Base-by-base conservation (phyloP, 2,797 vertebrate genomes). In the Paguma larvata region DNA sequence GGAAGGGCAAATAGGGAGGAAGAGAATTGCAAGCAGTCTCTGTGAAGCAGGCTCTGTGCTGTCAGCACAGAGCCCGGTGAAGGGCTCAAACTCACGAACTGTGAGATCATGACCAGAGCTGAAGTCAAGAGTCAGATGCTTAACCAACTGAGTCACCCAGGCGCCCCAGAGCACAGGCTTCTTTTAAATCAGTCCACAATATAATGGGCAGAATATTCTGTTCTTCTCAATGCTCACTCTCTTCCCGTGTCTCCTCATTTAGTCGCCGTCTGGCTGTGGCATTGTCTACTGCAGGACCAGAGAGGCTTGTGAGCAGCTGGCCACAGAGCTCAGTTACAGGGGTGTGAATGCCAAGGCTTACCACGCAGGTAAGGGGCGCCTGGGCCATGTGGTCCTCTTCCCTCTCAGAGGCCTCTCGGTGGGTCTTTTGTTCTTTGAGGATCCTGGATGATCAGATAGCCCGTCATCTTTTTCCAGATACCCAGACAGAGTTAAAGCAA, bases 221-320 rank as follows among this genome's bases (percentile, higher is more conserved):
- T 46, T 70, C 56, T 59, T 86, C 51, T 9, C 91, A 41, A 6
- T 9, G 6, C 46, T 63, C 41, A 12, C 78, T 86, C 94, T 97
- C 53, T 97, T 46, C 94, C 84, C 34, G 9, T 19, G 8, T 97
- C 70, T 95, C 44, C 85, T 59, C 91, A 2, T 68, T 84, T 98
- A 99, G 99, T 99, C 98, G 19, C 98, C 98, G 68, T 98, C 98
- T 0, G 99, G 99, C 21, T 99, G 99, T 97, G 99, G 99, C 96
- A 99, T 99, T 56, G 98, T 99, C 91, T 99, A 99, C 98, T 99
- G 99, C 98, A 99, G 99, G 94, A 99, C 99, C 97, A 99, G 99
- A 97, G 99, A 99, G 0, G 97, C 98, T 92, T 99, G 99, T 98
- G 99, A 99, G 96, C 99, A 99, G 30, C 99, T 99, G 97, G 99